These are phyloP conservation scores for Sphenopsis melanotis DNA, from an alignment of 2,797 vertebrate genomes.

Conservation along the genomic window DNA sequence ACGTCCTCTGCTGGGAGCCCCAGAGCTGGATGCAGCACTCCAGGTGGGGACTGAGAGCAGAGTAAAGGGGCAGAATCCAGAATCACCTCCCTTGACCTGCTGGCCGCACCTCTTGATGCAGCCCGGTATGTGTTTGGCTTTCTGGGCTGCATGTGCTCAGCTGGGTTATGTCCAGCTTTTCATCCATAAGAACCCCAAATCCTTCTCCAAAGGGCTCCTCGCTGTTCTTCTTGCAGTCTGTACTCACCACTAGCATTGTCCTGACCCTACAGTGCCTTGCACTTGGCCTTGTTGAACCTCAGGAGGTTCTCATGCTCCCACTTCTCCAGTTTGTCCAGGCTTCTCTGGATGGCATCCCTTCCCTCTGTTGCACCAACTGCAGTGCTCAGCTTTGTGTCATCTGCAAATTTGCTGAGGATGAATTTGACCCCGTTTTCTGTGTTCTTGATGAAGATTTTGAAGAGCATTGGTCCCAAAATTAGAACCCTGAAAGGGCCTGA, in stretches of 20 bases:
- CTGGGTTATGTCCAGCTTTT: rapidly evolving
- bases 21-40: neutral
- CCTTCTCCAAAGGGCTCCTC: neutral
- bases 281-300: neutral
- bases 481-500: neutral
- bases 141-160: neutral
- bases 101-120: neutral
- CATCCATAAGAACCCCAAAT: neutral
- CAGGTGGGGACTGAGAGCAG: neutral
- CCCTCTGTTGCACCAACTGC: neutral
- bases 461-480: neutral
- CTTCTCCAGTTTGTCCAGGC: neutral
- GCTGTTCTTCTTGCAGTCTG: neutral
- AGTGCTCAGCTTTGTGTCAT: rapidly evolving
- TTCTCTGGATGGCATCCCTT: neutral
- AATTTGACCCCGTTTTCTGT: neutral
- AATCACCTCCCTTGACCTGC: neutral
- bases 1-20: neutral
- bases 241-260: neutral
- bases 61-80: neutral
- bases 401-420: neutral
- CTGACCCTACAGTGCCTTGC: neutral
- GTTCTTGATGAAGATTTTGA: neutral
- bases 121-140: neutral
- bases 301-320: rapidly evolving